Percentiles rank a stretch among this genome's conserved stretches.
Conservation (phyloP, 1,140 invertebrate species). For the Sycophila sp. region DNA sequence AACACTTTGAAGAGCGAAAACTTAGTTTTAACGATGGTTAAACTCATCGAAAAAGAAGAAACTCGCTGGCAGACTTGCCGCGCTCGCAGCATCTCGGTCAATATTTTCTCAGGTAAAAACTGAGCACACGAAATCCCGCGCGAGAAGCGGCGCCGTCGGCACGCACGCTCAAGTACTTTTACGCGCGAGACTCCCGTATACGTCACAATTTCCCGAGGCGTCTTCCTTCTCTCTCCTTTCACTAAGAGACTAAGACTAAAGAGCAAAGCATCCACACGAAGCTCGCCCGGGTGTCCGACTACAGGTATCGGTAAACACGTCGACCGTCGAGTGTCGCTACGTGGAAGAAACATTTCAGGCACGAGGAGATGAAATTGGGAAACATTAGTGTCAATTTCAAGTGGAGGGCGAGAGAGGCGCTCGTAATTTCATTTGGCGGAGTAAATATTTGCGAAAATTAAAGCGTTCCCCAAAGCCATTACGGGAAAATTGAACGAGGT, state of each 20-base stretch:
- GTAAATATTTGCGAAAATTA: neutral
- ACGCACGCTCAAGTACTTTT: neutral
- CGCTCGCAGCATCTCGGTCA: neutral
- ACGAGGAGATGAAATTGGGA: too few relatives aligned
- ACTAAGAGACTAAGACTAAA: too few relatives aligned
- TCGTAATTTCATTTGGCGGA: neutral
- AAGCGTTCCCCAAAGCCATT: neutral
- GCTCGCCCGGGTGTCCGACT: neutral
- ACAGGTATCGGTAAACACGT: too few relatives aligned
- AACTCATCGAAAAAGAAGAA: too few relatives aligned
- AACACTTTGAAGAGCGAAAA: too few relatives aligned
- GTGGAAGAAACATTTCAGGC: too few relatives aligned
- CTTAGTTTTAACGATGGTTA: too few relatives aligned
- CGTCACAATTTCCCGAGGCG: neutral
- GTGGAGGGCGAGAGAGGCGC: neutral
- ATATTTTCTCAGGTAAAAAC: slow-evolving; percentile 17
- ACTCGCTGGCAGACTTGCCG: too few relatives aligned
- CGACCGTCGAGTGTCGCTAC: too few relatives aligned
- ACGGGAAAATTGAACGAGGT: neutral
- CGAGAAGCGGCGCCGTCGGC: neutral
- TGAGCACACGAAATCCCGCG: neutral
- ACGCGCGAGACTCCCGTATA: neutral
- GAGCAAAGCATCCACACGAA: too few relatives aligned
- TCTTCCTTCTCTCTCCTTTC: neutral
- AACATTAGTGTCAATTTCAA: neutral